Evolutionary conservation across 2,888 invertebrate species (phyloP).

Genomic region (Eledone cirrhosa): DNA sequence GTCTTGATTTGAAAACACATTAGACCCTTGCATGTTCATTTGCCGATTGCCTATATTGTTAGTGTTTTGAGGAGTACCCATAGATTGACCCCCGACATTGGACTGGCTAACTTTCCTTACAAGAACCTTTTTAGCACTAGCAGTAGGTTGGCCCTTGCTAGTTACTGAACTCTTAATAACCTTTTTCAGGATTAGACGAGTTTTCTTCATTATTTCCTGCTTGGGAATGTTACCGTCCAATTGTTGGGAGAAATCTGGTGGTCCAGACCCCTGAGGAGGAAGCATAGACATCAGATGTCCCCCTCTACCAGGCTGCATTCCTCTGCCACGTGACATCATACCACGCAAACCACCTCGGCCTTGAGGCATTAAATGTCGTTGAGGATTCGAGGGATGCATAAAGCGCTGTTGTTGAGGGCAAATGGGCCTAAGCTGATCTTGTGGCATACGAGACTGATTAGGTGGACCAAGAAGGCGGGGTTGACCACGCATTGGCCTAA

Average conservation of each 20-base stretch:
- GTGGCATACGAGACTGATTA: slow-evolving; percentile 10
- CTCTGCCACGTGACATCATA: slow-evolving; percentile 5
- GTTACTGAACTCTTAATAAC: neutral
- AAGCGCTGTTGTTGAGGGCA: slow-evolving; percentile 8
- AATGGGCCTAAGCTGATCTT: slow-evolving; percentile 7
- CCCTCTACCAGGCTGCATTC: slow-evolving; percentile 14
- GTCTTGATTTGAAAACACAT: neutral
- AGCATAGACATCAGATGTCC: neutral
- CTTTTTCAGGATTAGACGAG: neutral
- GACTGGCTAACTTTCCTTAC: slow-evolving; percentile 8
- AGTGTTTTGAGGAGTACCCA: neutral
- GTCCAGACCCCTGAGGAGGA: neutral
- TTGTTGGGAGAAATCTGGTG: neutral
- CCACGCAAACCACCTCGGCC: slow-evolving; percentile 8
- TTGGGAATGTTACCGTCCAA: neutral
- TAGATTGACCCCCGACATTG: neutral
- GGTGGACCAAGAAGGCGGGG: slow-evolving; percentile 8
- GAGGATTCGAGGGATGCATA: neutral
- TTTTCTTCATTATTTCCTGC: slow-evolving; percentile 1
- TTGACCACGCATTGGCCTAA: slow-evolving; percentile 9
- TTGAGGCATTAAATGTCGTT: slow-evolving; percentile 9
- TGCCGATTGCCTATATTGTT: slow-evolving; percentile 4
- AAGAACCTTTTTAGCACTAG: slow-evolving; percentile 22
- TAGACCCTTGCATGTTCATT: slow-evolving; percentile 3
- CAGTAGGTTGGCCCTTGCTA: neutral